Evolutionary conservation across 2,113 vertebrate genomes (phyloP).

Genomic region (Tupaia chinensis): DNA sequence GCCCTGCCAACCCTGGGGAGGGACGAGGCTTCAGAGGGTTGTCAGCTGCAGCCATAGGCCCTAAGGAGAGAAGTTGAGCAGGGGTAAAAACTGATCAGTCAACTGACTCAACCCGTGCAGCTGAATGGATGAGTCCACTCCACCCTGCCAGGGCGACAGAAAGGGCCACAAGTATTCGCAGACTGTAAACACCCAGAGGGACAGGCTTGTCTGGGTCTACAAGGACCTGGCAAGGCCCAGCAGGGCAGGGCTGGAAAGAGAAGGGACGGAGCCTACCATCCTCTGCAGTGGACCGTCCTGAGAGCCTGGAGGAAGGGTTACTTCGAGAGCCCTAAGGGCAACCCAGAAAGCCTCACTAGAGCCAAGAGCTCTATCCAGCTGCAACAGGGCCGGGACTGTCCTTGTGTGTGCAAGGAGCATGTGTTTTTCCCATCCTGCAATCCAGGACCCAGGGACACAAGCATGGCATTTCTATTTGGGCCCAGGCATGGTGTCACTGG

Average conservation of each 20-base stretch:
- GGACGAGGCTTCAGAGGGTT: not conserved
- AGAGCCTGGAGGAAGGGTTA: not conserved
- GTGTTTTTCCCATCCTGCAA: not conserved
- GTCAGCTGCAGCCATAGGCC: not conserved
- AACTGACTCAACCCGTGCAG: constrained; percentile 8
- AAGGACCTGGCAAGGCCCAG: constrained; percentile 25
- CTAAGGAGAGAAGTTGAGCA: not conserved
- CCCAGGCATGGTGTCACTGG: not conserved
- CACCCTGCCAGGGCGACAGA: not conserved
- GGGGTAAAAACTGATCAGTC: not conserved
- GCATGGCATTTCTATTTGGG: not conserved
- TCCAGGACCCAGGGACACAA: not conserved
- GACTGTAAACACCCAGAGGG: constrained; percentile 67
- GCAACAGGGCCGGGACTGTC: not conserved
- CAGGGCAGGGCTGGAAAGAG: not conserved
- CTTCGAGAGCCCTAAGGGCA: not conserved
- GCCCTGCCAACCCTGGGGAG: not conserved
- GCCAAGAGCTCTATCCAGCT: not conserved
- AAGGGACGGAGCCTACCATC: not conserved
- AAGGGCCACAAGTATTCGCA: constrained; percentile 39
- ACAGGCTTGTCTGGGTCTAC: constrained; percentile 49
- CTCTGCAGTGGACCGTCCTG: not conserved
- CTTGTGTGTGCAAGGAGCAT: not conserved
- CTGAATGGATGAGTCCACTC: constrained; percentile 6
- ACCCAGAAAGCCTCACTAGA: constrained; percentile 16